phyloP scores from a whole-genome alignment of 1,140 invertebrate genomes.

The Dreissena rostriformis region DNA sequence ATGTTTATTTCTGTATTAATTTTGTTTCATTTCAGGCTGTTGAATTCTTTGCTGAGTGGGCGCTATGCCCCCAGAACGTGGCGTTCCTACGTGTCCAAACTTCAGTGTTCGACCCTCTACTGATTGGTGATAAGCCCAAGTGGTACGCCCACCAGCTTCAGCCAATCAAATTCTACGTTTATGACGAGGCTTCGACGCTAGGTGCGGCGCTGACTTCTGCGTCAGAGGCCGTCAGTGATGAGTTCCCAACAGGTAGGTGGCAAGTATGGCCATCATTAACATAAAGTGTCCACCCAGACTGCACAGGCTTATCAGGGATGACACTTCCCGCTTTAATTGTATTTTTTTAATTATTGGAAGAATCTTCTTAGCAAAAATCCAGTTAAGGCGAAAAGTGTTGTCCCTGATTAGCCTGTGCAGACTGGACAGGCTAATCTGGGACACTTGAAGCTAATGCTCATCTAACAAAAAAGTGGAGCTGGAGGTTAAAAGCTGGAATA shows the following conservation, averaged over 20 bases:
- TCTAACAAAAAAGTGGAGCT: no score
- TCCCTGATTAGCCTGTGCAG: no score
- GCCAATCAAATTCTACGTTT: conserved; percentile 94
- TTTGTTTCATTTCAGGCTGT: conserved; percentile 88
- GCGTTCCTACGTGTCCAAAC: conserved; percentile 98
- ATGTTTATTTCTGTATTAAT: no score
- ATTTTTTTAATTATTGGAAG: no score
- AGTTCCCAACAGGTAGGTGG: conserved; percentile 87
- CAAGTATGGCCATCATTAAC: neutral
- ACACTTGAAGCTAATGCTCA: no score
- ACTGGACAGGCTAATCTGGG: no score
- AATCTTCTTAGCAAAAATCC: no score
- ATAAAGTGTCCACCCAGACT: no score
- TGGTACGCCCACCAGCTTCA: conserved; percentile 94
- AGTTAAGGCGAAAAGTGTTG: no score
- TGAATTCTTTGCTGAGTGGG: conserved; percentile 99
- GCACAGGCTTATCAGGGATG: no score
- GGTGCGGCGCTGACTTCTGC: conserved; percentile 76
- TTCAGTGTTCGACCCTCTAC: conserved; percentile 94
- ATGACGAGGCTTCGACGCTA: conserved; percentile 87
- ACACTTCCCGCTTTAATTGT: no score
- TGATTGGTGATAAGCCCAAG: conserved; percentile 98
- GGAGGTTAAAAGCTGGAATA: no score
- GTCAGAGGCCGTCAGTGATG: conserved; percentile 83
- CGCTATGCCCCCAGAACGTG: conserved; percentile 97